A percentile compares a stretch with the other conserved stretches of the same genome.
Conservation (phyloP, 2,113 vertebrate species). For the Cyrtonyx montezumae region DNA sequence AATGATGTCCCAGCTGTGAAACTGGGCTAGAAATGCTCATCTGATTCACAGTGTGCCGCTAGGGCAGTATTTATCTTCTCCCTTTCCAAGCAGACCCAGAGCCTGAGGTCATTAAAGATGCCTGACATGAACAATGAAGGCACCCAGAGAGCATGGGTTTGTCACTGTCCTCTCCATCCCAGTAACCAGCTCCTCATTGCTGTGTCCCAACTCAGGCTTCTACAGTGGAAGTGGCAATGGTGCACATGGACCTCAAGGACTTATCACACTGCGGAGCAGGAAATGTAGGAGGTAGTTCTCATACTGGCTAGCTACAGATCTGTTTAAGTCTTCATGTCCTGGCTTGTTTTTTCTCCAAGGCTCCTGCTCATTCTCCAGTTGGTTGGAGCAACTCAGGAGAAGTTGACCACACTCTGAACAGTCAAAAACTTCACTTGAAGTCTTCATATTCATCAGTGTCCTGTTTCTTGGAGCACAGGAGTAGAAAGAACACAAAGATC, state of each 20-base stretch:
- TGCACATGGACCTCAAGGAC: neutral
- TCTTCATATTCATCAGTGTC: neutral
- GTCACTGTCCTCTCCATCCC: neutral
- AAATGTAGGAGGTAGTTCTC: no score
- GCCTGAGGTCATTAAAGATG: rapidly evolving
- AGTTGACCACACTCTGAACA: neutral
- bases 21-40: neutral
- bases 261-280: neutral
- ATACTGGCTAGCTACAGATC: neutral
- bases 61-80: neutral
- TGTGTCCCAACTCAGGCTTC: neutral
- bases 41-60: neutral
- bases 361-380: neutral
- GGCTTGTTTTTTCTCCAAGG: neutral
- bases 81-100: neutral
- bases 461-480: neutral
- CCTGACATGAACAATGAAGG: rapidly evolving
- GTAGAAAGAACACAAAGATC: neutral
- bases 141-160: neutral
- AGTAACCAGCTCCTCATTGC: neutral
- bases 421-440: neutral
- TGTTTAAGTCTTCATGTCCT: neutral
- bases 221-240: neutral
- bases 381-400: neutral
- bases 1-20: neutral